Base-by-base conservation (phyloP, 2,113 vertebrate species). In the sheep (Ovis aries) region DNA sequence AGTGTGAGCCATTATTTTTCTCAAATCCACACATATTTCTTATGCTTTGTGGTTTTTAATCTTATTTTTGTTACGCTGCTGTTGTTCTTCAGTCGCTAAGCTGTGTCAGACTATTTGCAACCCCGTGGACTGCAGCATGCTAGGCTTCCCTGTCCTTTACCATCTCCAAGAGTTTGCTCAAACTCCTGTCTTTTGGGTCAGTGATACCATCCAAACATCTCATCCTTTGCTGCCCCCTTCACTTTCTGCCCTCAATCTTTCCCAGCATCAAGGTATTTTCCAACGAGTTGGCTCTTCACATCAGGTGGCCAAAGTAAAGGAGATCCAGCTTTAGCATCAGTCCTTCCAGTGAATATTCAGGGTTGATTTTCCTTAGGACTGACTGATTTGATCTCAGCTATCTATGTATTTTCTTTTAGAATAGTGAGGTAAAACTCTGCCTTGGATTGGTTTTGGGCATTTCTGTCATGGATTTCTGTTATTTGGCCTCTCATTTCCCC, bases 401-500 rank as follows among this genome's bases (percentile, higher is more conserved):
- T 16, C 19, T 45, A 67, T 40, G n/a, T 53, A 40, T 45, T 94
- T 88, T 57, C 48, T 83, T 71, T 88, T 33, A 93, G 14, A 53
- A 67, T 29, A 33, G 1, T 59, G 60, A 83, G 6, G 40, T 48
- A 57, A 77, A 60, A 27, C 80, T 52, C 48, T 19, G 27, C 59
- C 29, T 67, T 33, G 6, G 5, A 82, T 78, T 64, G 48, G 62
- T 40, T 67, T 87, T 53, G 57, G 43, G 53, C 6, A 77, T 67
- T 90, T 67, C 60, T 78, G 4, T 48, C 81, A 67, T n/a, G 15
- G 59, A 92, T 81, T 31, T 29, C 6, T 31, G 15, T 52, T 43
- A n/a, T 55, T 40, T 92, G 62, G n/a, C 91, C 90, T 67, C 45
- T 62, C 64, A 90, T 52, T 48, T 91, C 52, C 14, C 33, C 36